phyloP scores from a whole-genome alignment of 2,888 invertebrate genomes.

The Ophion costatus region DNA sequence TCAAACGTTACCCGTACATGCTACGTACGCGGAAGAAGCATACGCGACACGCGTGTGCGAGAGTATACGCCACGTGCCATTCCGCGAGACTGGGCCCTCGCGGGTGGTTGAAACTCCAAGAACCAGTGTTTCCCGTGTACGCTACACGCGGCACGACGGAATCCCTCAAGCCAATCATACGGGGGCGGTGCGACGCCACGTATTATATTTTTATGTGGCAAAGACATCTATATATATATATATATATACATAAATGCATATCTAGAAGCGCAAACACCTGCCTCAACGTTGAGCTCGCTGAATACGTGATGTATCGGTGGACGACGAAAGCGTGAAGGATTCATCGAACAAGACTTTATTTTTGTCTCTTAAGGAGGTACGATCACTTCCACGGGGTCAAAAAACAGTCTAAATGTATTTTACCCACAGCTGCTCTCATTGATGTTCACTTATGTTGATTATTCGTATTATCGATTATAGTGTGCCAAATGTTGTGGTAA shows the following conservation, averaged over 20 bases:
- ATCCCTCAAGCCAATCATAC: conserved; percentile 30
- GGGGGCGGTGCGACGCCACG: conserved; percentile 58
- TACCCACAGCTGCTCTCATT: too few species aligned
- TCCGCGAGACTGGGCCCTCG: conserved; percentile 28
- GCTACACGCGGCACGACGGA: conserved; percentile 40
- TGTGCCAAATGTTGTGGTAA: too few species aligned
- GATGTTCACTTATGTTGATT: too few species aligned
- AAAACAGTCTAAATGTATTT: too few species aligned
- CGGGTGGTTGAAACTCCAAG: conserved; percentile 59
- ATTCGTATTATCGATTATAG: too few species aligned
- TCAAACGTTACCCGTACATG: not conserved
- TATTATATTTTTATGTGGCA: conserved; percentile 39
- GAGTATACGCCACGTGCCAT: conserved; percentile 64
- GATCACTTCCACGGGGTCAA: too few species aligned
- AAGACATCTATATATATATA: not conserved
- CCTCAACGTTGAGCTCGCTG: conserved; percentile 53
- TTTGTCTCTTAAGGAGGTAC: not conserved
- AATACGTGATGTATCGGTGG: conserved; percentile 50
- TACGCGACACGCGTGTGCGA: conserved; percentile 51
- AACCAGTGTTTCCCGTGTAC: conserved; percentile 34
- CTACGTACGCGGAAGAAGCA: conserved; percentile 60
- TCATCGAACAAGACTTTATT: not conserved
- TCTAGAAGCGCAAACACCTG: conserved; percentile 50
- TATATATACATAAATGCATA: conserved; percentile 27
- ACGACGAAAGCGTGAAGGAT: conserved; percentile 9